Evolutionary conservation across 1,140 invertebrate species (phyloP).

Genomic region (Aphaenogaster rudis): DNA sequence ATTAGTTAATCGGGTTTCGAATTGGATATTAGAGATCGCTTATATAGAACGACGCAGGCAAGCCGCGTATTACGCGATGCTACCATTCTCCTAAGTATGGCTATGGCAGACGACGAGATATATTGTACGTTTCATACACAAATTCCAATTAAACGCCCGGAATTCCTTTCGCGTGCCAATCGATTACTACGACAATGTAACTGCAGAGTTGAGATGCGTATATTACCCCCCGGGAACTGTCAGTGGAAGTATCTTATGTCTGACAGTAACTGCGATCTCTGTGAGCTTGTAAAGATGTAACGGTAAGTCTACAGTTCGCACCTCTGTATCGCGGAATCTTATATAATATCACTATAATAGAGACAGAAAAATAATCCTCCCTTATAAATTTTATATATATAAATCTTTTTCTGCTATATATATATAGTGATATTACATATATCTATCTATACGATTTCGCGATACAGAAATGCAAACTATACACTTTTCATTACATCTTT

Average conservation of each 20-base stretch:
- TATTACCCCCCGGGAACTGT: conserved; percentile 5
- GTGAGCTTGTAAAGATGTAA: neutral
- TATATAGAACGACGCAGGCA: neutral
- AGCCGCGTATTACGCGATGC: conserved; percentile 21
- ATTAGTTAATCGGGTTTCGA: conserved; percentile 17
- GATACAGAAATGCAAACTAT: too few relatives aligned
- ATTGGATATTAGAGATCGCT: conserved; percentile 15
- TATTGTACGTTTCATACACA: conserved; percentile 3
- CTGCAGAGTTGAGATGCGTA: neutral
- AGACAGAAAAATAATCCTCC: neutral
- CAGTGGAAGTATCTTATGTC: conserved; percentile 37
- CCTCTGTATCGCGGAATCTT: neutral
- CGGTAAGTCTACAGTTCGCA: neutral
- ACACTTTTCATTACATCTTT: too few relatives aligned
- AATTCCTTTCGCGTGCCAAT: conserved; percentile 61
- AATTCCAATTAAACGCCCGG: conserved; percentile 59
- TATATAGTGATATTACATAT: too few relatives aligned
- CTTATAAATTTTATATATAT: neutral
- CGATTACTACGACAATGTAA: conserved; percentile 42
- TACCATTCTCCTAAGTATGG: conserved; percentile 20
- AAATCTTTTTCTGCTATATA: too few relatives aligned
- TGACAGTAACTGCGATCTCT: neutral
- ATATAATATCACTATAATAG: neutral
- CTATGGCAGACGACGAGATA: conserved; percentile 23
- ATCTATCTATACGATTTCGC: too few relatives aligned